Evolutionary conservation across 2,797 vertebrate genomes (phyloP), one percentile per base, ranked within the genome.

Genomic region (Sebastes aleutianus): DNA sequence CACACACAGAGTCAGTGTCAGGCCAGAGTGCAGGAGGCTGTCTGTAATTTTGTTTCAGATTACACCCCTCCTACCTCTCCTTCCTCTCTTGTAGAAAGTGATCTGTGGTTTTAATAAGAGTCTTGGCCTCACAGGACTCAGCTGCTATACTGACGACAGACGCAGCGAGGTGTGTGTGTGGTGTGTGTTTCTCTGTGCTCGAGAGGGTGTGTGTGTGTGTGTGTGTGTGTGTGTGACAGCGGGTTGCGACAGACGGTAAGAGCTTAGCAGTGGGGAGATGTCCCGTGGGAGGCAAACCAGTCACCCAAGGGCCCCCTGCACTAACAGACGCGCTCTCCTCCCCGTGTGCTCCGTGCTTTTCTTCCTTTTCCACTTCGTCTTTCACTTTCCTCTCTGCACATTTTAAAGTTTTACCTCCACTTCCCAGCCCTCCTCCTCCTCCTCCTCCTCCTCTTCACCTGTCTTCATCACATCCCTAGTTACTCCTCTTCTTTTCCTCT

Each of bases 71-170:
- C 85, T 70, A 26, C 86, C 74, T 76, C 85, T 77, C 75, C 74
- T 36, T 27, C 95, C 94, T 95, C 94, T 92, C 85, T 84, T 70
- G 79, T 86, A 96, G 96, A 98, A 98, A 97, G 97, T 98, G 98
- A 99, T 99, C 97, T 98, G 98, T 98, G 97, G 96, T 96, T 98
- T 98, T 98, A 99, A 99, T 98, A 98, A 98, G 97, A 96, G 96
- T 95, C 95, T 93, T 69, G 95, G 97, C 96, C 97, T 97, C 96
- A 76, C 91, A 97, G 97, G 97, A 98, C 96, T 98, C 98, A 98
- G 97, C 97, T 98, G 97, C 96, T 95, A 96, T 97, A 95, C 96
- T 97, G 97, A 97, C 93, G 96, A 96, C 96, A 96, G 96, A 96
- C 92, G 78, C 79, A 57, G 80, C 14, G 66, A 86, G 74, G 79